Evolutionary conservation across 2,113 vertebrate genomes (phyloP).

Genomic region (Philantomba maxwellii): DNA sequence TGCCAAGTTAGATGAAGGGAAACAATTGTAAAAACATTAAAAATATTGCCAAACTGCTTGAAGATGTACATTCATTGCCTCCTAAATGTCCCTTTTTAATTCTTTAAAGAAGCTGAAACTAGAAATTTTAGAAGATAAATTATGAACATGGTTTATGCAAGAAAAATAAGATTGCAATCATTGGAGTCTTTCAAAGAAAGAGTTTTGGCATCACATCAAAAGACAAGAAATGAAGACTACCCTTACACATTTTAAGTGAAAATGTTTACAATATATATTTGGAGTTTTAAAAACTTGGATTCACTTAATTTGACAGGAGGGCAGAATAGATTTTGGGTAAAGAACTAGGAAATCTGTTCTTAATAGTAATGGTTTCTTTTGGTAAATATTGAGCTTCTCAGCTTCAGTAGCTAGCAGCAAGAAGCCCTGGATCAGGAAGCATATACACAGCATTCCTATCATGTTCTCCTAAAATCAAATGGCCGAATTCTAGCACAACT

Average conservation of each 20-base stretch:
- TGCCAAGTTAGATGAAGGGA: neutral
- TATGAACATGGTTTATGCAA: neutral
- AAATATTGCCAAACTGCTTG: conserved; percentile 3
- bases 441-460: neutral
- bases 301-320: neutral
- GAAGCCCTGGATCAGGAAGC: conserved; percentile 12
- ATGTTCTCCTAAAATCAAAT: neutral
- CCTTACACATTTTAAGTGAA: conserved; percentile 1
- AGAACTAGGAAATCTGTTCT: neutral
- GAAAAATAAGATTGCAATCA: neutral
- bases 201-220: neutral
- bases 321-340: neutral
- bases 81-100: neutral
- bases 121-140: neutral
- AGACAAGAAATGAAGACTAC: neutral
- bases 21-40: neutral
- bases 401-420: neutral
- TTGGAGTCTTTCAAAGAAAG: neutral
- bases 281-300: neutral
- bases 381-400: neutral
- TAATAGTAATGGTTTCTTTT: neutral
- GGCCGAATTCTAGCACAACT: neutral
- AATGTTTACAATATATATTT: neutral
- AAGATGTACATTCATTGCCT: neutral
- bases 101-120: neutral